Conservation (phyloP, 2,888 invertebrate genomes). For the Harmothoe impar region DNA sequence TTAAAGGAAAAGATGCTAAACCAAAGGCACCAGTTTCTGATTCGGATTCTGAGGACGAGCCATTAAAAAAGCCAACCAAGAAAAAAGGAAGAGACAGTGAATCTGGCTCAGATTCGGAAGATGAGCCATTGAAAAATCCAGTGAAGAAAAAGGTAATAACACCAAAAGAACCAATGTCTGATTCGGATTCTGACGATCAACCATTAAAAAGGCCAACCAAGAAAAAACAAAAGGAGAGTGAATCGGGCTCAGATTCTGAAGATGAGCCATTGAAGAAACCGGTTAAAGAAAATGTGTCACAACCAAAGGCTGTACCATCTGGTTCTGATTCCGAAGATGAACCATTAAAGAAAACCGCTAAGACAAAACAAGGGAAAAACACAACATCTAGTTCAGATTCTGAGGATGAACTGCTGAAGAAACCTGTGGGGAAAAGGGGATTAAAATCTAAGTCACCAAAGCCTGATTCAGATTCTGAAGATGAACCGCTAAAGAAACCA, state of each 20-base stretch:
- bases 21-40: neutral
- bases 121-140: neutral
- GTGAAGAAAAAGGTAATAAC: neutral
- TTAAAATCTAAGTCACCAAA: neutral
- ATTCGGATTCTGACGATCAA: neutral
- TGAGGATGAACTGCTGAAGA: neutral
- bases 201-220: neutral
- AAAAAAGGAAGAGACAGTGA: neutral
- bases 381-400: no score
- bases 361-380: neutral
- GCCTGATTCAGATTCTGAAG: neutral
- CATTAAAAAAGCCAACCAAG: conserved; percentile 20
- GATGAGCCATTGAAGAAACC: neutral
- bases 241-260: neutral
- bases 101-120: neutral
- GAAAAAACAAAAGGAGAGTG: neutral
- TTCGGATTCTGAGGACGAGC: conserved; percentile 29
- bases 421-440: neutral
- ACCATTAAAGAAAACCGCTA: neutral
- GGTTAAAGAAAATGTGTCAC: neutral
- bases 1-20: neutral
- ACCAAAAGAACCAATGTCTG: neutral
- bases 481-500: neutral
- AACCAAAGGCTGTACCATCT: neutral
- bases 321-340: conserved; percentile 6